Base-by-base conservation (phyloP, 1,140 invertebrate genomes). In the Orchestia grillus region DNA sequence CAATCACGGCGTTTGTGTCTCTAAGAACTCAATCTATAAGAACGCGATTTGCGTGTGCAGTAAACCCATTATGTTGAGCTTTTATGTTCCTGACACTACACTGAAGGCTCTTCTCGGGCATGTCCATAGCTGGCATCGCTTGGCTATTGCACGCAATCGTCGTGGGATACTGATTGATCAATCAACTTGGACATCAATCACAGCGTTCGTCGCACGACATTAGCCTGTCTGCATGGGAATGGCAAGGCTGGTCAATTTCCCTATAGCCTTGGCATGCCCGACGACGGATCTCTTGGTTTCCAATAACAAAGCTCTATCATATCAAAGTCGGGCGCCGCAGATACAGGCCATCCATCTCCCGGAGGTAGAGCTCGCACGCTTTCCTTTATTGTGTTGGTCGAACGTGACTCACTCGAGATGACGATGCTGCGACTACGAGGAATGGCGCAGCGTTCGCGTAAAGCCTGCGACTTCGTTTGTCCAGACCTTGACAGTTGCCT, bases 261-360 rank as follows among this genome's bases (percentile, higher is more conserved):
- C 41, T 94, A 94, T 94, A 44, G 88, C 88, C 43, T 47, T 47
- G 44, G 44, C 92, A 47, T 94, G 92, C 36, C 36, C 23, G 40
- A 6, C 36, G 43, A 28, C 92, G 92, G 92, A 94, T 94, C 92
- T 44, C 43, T 19, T 44, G 43, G 43, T 94, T 94, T 94, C 92
- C 92, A 94, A 94, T 94, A 94, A 94, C 92, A 94, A 94, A 94
- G 92, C 92, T 94, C 92, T 94, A 94, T 94, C 92, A 94, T 94
- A 94, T 94, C 92, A 94, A 94, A 94, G 43, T 47, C 43, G 44
- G 43, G 44, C 43, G 44, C 92, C 44, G 44, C 92, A 45, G 92
- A 94, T 94, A 94, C 92, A 0, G 92, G 44, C 44, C 92, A 94
- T 94, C 92, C 92, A 94, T 94, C 92, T 94, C 92, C 92, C 40